Evolutionary conservation across 2,888 invertebrate species (phyloP), one percentile per base, ranked within the genome.

Genomic region (Ornithoptera alexandrae): DNA sequence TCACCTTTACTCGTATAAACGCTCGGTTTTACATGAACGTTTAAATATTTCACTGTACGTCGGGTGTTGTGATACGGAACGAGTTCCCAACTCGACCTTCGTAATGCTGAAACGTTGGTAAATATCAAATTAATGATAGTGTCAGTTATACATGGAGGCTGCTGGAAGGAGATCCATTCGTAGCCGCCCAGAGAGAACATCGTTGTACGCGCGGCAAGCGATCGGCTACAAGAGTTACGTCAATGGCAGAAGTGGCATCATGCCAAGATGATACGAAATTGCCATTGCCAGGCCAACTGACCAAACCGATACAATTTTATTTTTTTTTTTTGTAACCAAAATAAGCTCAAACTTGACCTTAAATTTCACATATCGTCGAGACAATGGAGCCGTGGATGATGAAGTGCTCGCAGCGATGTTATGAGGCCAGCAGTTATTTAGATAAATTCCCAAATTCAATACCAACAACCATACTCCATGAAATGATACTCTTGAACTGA

Each of bases 181-280:
- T 22, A 46, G n/a, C 20, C 8, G 12, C 7, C 18, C 5, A 20
- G 66, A n/a, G 22, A 62, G 58, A 70, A 62, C 5, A 62, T 22
- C 69, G 62, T 57, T 70, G 69, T 20, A 59, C 62, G 46, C 0
- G 36, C 3, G 17, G 2, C 57, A 58, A 46, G 58, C 46, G 62
- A 58, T 59, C 39, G 50, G 1, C 50, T 15, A n/a, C 58, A 10
- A 30, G 30, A 30, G 22, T 18, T 3, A 30, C 5, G 30, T 30
- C 30, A 68, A 67, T 60, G 69, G 68, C 61, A 62, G 64, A 60
- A 66, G 73, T 88, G 88, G 88, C 88, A 78, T 58, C 62, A 71
- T 77, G 86, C 88, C 88, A 88, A 86, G 84, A 82, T 85, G 84
- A 85, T 87, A 85, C 80, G 78, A 84, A 82, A 84, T 81, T 74